Conservation (phyloP, 2,113 vertebrate genomes). For the Benthochromis sp. region DNA sequence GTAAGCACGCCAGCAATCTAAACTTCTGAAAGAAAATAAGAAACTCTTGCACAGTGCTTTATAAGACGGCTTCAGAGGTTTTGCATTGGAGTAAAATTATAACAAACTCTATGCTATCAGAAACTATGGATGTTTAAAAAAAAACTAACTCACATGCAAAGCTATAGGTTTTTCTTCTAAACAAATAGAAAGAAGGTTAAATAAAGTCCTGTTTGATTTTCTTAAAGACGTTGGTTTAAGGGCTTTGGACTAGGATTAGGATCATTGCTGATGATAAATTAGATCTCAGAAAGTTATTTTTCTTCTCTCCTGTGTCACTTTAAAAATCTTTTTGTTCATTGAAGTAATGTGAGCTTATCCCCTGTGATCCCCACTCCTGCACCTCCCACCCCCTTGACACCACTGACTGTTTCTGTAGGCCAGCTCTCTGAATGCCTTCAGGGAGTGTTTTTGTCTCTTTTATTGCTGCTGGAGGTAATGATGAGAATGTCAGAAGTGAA, state of each 20-base stretch:
- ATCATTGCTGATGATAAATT: neutral
- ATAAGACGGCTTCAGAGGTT: neutral
- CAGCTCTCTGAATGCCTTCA: neutral
- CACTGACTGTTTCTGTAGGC: neutral
- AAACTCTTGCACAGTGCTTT: neutral
- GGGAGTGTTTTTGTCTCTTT: neutral
- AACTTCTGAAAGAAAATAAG: neutral
- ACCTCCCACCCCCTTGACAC: neutral
- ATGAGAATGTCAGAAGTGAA: neutral
- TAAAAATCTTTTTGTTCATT: neutral
- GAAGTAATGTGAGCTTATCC: neutral
- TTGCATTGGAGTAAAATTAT: neutral
- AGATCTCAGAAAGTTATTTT: neutral
- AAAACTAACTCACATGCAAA: neutral
- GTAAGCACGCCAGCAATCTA: neutral
- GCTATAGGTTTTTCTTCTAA: neutral
- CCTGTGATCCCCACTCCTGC: neutral
- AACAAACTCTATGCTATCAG: neutral
- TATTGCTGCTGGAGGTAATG: neutral
- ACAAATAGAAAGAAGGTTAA: neutral
- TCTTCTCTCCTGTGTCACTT: neutral
- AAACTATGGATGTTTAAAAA: neutral
- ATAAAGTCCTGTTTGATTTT: neutral
- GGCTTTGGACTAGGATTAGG: neutral
- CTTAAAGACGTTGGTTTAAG: fast-evolving